Evolutionary conservation across 2,797 vertebrate species (phyloP).

Genomic region (Parauchenoglanis ngamensis): DNA sequence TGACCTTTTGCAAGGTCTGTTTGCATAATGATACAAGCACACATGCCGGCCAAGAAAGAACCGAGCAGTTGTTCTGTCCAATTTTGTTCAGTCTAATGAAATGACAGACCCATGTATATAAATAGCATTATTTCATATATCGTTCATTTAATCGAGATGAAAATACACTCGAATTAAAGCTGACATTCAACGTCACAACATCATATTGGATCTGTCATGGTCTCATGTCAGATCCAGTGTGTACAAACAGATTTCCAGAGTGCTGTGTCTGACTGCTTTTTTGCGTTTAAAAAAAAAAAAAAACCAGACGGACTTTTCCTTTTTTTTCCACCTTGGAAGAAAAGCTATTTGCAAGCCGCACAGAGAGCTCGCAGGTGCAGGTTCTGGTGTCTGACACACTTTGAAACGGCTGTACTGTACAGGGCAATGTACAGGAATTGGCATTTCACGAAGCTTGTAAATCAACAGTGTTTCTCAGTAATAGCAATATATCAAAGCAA

Average conservation of each 20-base stretch:
- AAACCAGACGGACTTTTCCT: not conserved
- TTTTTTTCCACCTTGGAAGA: slow-evolving; percentile 17
- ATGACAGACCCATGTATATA: not conserved
- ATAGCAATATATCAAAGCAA: not conserved
- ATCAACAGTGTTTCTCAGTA: not conserved
- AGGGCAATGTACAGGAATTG: slow-evolving; percentile 8
- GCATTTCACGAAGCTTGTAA: slow-evolving; percentile 4
- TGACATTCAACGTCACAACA: slow-evolving; percentile 1
- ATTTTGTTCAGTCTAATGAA: slow-evolving; percentile 7
- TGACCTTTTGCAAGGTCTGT: slow-evolving; percentile 22
- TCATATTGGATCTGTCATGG: not conserved
- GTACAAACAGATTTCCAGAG: slow-evolving; percentile 16
- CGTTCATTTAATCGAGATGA: slow-evolving; percentile 2
- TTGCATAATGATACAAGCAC: slow-evolving; percentile 24
- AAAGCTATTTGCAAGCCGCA: slow-evolving; percentile 17
- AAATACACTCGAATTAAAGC: slow-evolving; percentile 5
- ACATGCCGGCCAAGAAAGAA: slow-evolving; percentile 5
- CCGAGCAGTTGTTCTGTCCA: not conserved
- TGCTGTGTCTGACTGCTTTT: slow-evolving; percentile 13
- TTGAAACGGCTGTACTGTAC: not conserved
- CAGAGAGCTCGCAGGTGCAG: slow-evolving; percentile 29
- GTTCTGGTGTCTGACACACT: slow-evolving; percentile 14
- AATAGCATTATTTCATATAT: slow-evolving; percentile 5
- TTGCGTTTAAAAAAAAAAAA: not conserved
- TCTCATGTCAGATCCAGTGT: not conserved